Evolutionary conservation across 2,113 vertebrate genomes (phyloP).

Genomic region (Leucoraja erinaceus): DNA sequence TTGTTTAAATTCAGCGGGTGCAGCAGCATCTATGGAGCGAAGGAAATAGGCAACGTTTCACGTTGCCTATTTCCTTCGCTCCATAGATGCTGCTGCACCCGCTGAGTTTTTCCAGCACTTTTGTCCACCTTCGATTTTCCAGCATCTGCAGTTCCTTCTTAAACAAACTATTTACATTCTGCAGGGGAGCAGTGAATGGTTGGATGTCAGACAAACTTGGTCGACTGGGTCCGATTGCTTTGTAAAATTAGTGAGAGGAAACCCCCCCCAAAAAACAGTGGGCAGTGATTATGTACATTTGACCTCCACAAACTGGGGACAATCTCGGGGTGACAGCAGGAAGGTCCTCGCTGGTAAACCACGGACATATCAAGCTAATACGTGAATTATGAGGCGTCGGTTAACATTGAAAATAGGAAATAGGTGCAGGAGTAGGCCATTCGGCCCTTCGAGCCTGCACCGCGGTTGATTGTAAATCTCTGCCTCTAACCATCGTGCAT

Average conservation of each 20-base stretch:
- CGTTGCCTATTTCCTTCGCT: too few species aligned
- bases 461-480: background rate
- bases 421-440: too few species aligned
- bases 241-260: background rate
- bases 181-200: too few species aligned
- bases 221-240: background rate
- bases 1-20: background rate
- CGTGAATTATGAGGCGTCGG: background rate
- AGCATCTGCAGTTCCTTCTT: too few species aligned
- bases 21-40: too few species aligned
- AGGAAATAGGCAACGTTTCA: too few species aligned
- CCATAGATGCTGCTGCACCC: too few species aligned
- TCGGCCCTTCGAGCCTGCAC: too few species aligned
- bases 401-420: too few species aligned
- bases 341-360: background rate
- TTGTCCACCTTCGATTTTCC: too few species aligned
- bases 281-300: background rate
- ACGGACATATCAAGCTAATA: conserved; percentile 6
- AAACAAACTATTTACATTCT: too few species aligned
- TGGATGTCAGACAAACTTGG: background rate
- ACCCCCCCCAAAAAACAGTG: background rate
- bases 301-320: background rate
- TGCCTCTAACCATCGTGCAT: background rate
- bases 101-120: too few species aligned
- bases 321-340: background rate